Evolutionary conservation across 2,888 invertebrate genomes (phyloP).

Genomic region (Leptinotarsa haldemani): DNA sequence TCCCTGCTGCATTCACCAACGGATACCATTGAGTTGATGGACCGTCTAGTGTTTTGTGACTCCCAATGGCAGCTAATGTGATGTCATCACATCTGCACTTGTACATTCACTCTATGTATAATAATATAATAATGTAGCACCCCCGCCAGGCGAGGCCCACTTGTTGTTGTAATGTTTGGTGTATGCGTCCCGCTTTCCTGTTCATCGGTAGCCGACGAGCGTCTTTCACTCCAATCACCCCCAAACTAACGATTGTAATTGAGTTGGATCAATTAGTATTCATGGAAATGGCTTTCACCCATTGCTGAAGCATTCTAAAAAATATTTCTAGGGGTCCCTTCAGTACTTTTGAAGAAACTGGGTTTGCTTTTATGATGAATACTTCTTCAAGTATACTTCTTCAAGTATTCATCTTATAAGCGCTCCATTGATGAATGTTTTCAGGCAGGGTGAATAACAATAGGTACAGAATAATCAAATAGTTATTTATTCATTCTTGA

Average conservation of each 20-base stretch:
- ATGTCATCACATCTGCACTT: constrained; percentile 66
- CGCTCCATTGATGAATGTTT: background rate
- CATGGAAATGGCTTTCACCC: no score
- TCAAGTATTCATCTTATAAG: no score
- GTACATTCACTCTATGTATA: constrained; percentile 67
- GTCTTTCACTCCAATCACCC: background rate
- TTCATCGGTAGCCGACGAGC: constrained; percentile 67
- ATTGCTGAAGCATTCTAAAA: no score
- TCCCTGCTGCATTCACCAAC: constrained; percentile 98
- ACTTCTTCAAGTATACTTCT: background rate
- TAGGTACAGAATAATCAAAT: background rate
- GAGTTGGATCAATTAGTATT: background rate
- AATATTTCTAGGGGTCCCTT: no score
- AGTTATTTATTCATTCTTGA: background rate
- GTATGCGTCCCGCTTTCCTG: constrained; percentile 65
- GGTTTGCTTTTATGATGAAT: background rate
- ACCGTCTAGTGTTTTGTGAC: constrained; percentile 66
- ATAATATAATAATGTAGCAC: constrained; percentile 65
- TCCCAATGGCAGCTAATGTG: constrained; percentile 66
- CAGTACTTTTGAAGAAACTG: no score
- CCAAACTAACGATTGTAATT: background rate
- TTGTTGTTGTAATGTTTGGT: constrained; percentile 68
- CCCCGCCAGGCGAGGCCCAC: constrained; percentile 66
- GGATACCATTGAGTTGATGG: constrained; percentile 88
- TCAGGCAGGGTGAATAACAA: background rate